Conservation (phyloP, 2,888 invertebrate genomes). For the Melipona bicolor region DNA sequence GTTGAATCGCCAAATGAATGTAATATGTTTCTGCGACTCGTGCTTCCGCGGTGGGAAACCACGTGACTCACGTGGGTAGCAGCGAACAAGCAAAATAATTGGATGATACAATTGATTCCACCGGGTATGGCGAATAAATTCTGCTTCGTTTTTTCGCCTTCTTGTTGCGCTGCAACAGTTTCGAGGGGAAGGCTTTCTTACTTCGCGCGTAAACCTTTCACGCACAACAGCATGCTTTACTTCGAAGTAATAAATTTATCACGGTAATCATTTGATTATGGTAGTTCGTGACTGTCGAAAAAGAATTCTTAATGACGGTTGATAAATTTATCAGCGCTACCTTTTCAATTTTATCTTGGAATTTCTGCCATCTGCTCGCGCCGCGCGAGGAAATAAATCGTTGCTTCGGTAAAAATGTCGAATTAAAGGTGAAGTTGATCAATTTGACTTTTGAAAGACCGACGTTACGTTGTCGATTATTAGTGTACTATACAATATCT, state of each 20-base stretch:
- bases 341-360: no score
- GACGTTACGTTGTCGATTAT: no score
- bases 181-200: neutral
- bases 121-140: slow-evolving; percentile 56
- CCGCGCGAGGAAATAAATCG: no score
- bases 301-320: no score
- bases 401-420: no score
- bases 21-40: slow-evolving; percentile 37
- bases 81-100: slow-evolving; percentile 74
- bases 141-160: neutral
- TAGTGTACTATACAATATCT: no score
- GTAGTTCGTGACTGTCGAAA: neutral
- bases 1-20: slow-evolving; percentile 49
- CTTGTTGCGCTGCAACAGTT: neutral
- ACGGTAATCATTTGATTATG: neutral
- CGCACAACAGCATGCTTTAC: neutral
- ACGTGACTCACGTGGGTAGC: slow-evolving; percentile 60
- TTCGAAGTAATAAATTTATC: neutral
- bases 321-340: no score
- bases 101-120: slow-evolving; percentile 68
- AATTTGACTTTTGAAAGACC: no score
- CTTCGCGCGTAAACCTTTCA: neutral
- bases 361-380: no score
- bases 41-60: slow-evolving; percentile 36
- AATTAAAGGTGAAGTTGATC: no score